A percentile compares a stretch with the other conserved stretches of the same genome.
These are phyloP conservation scores for Heteromormyrus szaboi DNA, from an alignment of 2,797 vertebrate genomes.

Conservation along the genomic window DNA sequence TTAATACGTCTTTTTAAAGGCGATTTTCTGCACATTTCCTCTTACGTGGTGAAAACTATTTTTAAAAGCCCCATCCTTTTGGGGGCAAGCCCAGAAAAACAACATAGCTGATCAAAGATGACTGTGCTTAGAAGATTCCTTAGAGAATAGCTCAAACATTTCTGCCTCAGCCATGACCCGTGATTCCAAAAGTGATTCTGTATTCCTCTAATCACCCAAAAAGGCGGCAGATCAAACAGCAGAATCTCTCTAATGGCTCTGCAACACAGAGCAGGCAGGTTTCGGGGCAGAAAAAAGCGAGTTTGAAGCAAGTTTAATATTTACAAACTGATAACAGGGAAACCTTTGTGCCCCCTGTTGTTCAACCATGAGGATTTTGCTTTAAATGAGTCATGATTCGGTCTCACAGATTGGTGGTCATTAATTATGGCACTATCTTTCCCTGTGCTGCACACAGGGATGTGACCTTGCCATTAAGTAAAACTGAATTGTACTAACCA, in stretches of 20 bases:
- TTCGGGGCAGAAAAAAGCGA: neutral
- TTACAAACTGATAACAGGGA: neutral
- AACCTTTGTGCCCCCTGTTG: neutral
- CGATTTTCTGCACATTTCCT: neutral
- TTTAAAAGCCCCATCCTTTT: neutral
- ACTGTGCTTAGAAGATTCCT: neutral
- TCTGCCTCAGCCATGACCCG: constrained; percentile 19
- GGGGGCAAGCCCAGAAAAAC: neutral
- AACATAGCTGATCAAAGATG: constrained; percentile 6
- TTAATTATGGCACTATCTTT: neutral
- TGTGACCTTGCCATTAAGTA: neutral
- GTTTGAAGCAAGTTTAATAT: neutral
- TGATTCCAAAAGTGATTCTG: constrained; percentile 27
- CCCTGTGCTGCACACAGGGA: neutral
- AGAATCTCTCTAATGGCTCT: constrained; percentile 21
- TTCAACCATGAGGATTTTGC: neutral
- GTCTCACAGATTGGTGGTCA: neutral
- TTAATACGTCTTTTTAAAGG: neutral
- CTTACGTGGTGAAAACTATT: neutral
- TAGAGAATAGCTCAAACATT: constrained; percentile 11
- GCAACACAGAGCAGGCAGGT: constrained; percentile 14
- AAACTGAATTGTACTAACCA: neutral
- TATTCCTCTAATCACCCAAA: constrained; percentile 33
- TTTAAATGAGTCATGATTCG: neutral
- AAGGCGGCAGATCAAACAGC: constrained; percentile 30